A percentile compares a stretch with the other conserved stretches of the same genome.
These are phyloP conservation scores for Stenopsyche tienmushanensis DNA, from an alignment of 1,140 invertebrate genomes.

Conservation along the genomic window DNA sequence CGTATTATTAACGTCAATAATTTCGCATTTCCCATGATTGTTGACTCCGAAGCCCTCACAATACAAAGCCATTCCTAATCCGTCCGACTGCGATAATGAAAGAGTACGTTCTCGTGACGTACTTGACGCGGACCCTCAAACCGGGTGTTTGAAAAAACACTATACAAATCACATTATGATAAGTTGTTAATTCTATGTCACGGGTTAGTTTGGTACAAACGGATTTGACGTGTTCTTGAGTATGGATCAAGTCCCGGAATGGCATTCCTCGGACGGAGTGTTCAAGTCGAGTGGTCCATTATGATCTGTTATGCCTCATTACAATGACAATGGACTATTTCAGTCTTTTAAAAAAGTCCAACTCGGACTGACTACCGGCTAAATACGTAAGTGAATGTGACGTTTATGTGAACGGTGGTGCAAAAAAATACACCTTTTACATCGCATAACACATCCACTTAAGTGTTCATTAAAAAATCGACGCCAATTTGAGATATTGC, in stretches of 20 bases:
- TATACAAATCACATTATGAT: not conserved
- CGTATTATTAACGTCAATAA: too few species aligned
- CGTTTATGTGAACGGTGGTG: too few species aligned
- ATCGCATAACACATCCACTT: too few species aligned
- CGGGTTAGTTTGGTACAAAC: slow-evolving; percentile 8
- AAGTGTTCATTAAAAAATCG: too few species aligned
- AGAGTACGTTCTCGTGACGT: not conserved
- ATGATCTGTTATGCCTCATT: slow-evolving; percentile 21
- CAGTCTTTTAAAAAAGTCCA: slow-evolving; percentile 5
- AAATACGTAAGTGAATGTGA: too few species aligned
- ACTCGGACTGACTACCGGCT: slow-evolving; percentile 4
- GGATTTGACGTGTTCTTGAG: slow-evolving; percentile 23
- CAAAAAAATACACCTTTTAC: too few species aligned
- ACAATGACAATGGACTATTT: slow-evolving; percentile 24
- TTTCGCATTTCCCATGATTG: too few species aligned
- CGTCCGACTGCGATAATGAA: not conserved
- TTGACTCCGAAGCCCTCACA: not conserved
- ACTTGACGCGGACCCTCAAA: not conserved
- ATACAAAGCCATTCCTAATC: not conserved
- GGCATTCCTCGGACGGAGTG: slow-evolving; percentile 3
- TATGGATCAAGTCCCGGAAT: slow-evolving; percentile 20
- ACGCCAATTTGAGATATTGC: too few species aligned
- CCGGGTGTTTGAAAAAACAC: not conserved
- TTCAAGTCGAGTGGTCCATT: slow-evolving; percentile 16
- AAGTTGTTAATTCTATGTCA: slow-evolving; percentile 28